A percentile compares a stretch with the other conserved stretches of the same genome.
phyloP scores from a whole-genome alignment of 2,797 vertebrate genomes.

The Pempheris klunzingeri region DNA sequence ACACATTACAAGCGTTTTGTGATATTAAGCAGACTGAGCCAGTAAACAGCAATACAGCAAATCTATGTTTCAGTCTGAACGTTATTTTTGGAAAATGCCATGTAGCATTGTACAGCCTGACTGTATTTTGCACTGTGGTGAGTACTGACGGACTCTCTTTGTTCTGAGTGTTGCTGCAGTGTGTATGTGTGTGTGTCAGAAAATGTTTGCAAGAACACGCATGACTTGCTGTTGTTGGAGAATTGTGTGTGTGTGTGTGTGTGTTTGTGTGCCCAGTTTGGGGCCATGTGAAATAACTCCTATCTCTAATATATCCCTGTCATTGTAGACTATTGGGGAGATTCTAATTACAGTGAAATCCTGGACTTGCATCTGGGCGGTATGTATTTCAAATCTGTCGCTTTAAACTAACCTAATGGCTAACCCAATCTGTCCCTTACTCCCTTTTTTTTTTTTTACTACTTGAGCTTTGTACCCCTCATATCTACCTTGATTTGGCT shows the following conservation, averaged over 20 bases:
- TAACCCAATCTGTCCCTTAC: constrained; percentile 86
- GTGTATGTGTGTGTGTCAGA: constrained; percentile 46
- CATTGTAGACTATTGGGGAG: constrained; percentile 99
- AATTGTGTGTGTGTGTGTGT: constrained; percentile 40
- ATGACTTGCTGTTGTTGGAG: constrained; percentile 77
- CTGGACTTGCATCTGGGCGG: constrained; percentile 99
- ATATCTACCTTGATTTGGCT: constrained; percentile 46
- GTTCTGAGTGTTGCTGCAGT: constrained; percentile 64
- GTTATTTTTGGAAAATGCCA: constrained; percentile 60
- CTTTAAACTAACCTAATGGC: constrained; percentile 86
- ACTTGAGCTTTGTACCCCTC: constrained; percentile 68
- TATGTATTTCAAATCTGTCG: constrained; percentile 98
- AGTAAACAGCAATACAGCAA: constrained; percentile 75
- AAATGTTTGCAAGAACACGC: constrained; percentile 74
- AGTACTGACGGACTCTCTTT: constrained; percentile 72
- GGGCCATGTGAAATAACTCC: constrained; percentile 89
- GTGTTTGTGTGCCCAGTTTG: constrained; percentile 75
- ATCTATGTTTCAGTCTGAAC: constrained; percentile 81
- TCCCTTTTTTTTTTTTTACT: constrained; percentile 23
- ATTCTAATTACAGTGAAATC: constrained; percentile 99
- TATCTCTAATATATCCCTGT: constrained; percentile 97
- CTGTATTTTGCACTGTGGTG: constrained; percentile 68
- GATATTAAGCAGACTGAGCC: constrained; percentile 54
- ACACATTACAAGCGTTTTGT: constrained; percentile 11
- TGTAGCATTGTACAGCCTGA: constrained; percentile 53